A percentile compares a stretch with the other conserved stretches of the same genome.
phyloP scores from a whole-genome alignment of 2,888 invertebrate species.

The Eupithecia inturbata region DNA sequence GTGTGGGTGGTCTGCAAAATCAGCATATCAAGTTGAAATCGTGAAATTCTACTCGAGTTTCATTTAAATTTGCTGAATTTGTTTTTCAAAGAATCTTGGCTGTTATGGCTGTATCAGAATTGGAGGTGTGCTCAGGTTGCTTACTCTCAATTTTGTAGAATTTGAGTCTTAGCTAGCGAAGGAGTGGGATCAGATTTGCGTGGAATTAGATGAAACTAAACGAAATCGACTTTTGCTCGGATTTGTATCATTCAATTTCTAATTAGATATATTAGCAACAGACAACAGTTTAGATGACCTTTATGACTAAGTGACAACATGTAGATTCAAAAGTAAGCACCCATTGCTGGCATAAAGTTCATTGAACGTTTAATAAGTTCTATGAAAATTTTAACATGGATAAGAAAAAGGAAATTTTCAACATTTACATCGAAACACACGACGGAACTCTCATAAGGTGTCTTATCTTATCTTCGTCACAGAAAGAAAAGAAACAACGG shows the following conservation, averaged over 20 bases:
- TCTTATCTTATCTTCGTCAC: not conserved
- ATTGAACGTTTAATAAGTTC: too few relatives aligned
- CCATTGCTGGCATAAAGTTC: too few relatives aligned
- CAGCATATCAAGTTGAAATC: slow-evolving; percentile 13
- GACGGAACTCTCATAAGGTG: not conserved
- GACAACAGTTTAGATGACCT: too few relatives aligned
- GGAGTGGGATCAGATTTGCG: too few relatives aligned
- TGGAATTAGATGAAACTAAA: too few relatives aligned
- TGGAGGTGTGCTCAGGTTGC: not conserved
- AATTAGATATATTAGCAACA: too few relatives aligned
- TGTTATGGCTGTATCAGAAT: not conserved
- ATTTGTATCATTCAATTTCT: not conserved
- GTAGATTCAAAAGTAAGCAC: too few relatives aligned
- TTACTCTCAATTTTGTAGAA: not conserved
- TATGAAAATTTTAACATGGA: too few relatives aligned
- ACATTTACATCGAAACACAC: not conserved
- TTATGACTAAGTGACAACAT: too few relatives aligned
- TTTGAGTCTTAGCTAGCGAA: not conserved
- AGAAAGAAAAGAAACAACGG: not conserved
- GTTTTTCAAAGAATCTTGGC: slow-evolving; percentile 5
- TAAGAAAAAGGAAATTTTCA: not conserved
- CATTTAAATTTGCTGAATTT: slow-evolving; percentile 11
- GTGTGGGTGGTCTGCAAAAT: slow-evolving; percentile 9
- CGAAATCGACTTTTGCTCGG: not conserved
- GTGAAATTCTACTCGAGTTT: slow-evolving; percentile 15